Base-by-base conservation (phyloP, 2,888 invertebrate genomes). In the Fabriciana adippe region DNA sequence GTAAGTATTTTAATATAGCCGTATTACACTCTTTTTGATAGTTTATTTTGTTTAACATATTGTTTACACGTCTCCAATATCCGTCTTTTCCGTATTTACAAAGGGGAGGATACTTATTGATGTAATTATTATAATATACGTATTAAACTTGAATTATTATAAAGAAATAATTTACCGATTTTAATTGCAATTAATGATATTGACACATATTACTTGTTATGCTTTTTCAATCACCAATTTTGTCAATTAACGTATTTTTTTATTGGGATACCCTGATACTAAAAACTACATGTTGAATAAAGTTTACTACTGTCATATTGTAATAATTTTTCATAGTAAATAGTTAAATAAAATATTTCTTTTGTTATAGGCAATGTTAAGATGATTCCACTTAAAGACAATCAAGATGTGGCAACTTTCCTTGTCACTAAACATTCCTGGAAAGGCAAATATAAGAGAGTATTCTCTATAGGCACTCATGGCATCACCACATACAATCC, bases 381-480 rank as follows among this genome's bases (percentile, higher is more conserved):
- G 88, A 96, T 96, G 96, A 95, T 95, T 94, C 95, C 95, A 76
- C 92, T 97, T 85, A 96, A 97, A 93, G 98, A 98, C 90, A 99
- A 99, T 93, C 95, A 96, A 83, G 99, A 99, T 95, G 95, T 99
- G 85, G 97, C 98, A 75, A 99, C 99, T 85, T 99, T 98, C 93
- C 95, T 98, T 83, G 98, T 99, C 83, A 98, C 97, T 48, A 99
- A 99, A 92, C 98, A 99, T 88, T 98, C 97, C 35, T 99, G 99
- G 99, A 99, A 98, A 89, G 99, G 99, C 86, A 99, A 97, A 96
- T 99, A 99, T 92, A 99, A 98, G 88, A 94, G 99, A 78, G 97
- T 99, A 80, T 97, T 99, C 86, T 98, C 99, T 11, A 96, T 99
- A 81, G 99, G 99, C 65, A 97, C 98, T 53, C 95, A 96, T 84